Conservation (phyloP, 2,888 invertebrate genomes). For the Myopa testacea region DNA sequence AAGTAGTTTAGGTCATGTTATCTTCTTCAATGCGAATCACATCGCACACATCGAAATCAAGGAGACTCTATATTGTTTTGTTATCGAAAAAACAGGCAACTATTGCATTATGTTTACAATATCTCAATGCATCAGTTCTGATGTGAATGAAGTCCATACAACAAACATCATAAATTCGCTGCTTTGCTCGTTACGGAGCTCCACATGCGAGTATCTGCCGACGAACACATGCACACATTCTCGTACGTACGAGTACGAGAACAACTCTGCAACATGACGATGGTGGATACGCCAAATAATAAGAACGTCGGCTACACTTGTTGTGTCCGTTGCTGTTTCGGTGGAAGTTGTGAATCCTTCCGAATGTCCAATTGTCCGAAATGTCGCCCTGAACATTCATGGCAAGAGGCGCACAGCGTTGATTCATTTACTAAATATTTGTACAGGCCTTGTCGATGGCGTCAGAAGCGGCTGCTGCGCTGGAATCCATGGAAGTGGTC, state of each 20-base stretch:
- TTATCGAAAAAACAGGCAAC: too few relatives aligned
- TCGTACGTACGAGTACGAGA: background rate
- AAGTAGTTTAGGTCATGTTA: too few relatives aligned
- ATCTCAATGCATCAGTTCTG: slow-evolving; percentile 6
- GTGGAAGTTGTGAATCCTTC: background rate
- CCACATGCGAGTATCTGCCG: slow-evolving; percentile 4
- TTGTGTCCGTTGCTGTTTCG: slow-evolving; percentile 7
- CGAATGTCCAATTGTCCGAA: slow-evolving; percentile 34
- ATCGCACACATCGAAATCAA: too few relatives aligned
- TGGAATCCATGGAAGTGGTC: background rate
- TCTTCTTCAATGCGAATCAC: too few relatives aligned
- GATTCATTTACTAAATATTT: slow-evolving; percentile 66
- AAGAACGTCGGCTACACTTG: background rate
- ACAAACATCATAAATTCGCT: slow-evolving; percentile 29
- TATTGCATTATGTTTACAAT: background rate
- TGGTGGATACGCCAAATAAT: slow-evolving; percentile 12
- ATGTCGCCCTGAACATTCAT: slow-evolving; percentile 54
- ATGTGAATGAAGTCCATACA: slow-evolving; percentile 11
- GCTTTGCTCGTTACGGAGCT: background rate
- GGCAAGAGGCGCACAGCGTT: slow-evolving; percentile 62
- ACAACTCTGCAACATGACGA: slow-evolving; percentile 32
- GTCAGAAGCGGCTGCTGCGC: slow-evolving; percentile 50
- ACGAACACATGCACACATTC: too few relatives aligned
- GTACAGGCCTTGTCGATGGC: slow-evolving; percentile 63
- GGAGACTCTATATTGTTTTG: too few relatives aligned